A percentile compares a stretch with the other conserved stretches of the same genome.
These are phyloP conservation scores for Poeciliopsis presidionis DNA, from an alignment of 2,797 vertebrate genomes.

Conservation along the genomic window DNA sequence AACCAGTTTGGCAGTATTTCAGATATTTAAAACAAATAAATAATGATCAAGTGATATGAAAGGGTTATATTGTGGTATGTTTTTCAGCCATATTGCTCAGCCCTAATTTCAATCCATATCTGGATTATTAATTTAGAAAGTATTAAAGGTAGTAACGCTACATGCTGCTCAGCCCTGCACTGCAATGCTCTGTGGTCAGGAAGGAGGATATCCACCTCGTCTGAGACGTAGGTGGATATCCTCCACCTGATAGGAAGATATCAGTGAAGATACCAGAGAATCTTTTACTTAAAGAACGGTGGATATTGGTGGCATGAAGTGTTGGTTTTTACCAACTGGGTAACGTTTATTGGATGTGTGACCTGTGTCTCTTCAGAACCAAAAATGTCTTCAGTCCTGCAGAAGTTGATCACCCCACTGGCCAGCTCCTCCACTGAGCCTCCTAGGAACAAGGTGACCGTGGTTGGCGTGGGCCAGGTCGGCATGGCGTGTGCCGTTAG, in stretches of 20 bases:
- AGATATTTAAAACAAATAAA: too few relatives aligned
- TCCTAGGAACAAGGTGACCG: slow-evolving; percentile 91
- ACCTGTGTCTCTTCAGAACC: slow-evolving; percentile 40
- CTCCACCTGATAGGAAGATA: too few relatives aligned
- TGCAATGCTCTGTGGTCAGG: not conserved
- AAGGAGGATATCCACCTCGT: too few relatives aligned
- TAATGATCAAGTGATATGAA: too few relatives aligned
- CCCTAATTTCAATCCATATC: too few relatives aligned
- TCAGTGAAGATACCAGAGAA: not conserved
- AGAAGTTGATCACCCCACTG: slow-evolving; percentile 87
- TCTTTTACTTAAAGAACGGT: not conserved
- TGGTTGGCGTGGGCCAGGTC: slow-evolving; percentile 94
- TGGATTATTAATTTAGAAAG: not conserved
- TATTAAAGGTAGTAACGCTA: not conserved
- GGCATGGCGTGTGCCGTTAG: slow-evolving; percentile 96
- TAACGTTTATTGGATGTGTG: not conserved
- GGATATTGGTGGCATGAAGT: not conserved
- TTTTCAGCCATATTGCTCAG: too few relatives aligned
- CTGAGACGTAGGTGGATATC: too few relatives aligned
- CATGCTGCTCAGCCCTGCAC: not conserved
- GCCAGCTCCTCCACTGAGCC: slow-evolving; percentile 38
- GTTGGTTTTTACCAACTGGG: not conserved
- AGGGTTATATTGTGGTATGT: too few relatives aligned
- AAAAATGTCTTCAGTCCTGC: slow-evolving; percentile 88
- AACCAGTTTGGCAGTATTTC: too few relatives aligned